These are phyloP conservation scores for Maconellicoccus hirsutus DNA, from an alignment of 1,140 invertebrate species.

Conservation along the genomic window DNA sequence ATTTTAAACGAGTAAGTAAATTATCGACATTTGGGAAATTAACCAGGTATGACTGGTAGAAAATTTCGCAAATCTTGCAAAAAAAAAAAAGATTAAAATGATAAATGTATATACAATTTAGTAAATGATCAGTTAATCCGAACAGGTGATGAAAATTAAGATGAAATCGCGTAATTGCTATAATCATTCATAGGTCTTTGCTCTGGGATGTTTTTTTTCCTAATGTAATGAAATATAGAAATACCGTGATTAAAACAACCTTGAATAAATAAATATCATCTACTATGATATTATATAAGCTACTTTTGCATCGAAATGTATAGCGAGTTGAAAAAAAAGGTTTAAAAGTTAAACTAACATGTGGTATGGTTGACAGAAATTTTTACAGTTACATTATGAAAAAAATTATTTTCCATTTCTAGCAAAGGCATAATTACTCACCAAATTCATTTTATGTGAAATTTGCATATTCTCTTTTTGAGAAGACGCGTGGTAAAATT, in stretches of 20 bases:
- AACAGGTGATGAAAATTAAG: not conserved
- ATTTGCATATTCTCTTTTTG: not conserved
- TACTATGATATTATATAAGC: no score
- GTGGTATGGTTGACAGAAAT: no score
- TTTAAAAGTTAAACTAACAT: no score
- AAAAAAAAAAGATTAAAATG: not conserved
- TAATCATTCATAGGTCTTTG: not conserved
- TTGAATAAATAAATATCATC: not conserved
- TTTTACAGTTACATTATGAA: no score
- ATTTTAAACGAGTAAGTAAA: no score
- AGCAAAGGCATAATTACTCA: not conserved
- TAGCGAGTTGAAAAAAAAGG: no score
- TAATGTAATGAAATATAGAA: not conserved
- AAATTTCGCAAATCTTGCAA: not conserved
- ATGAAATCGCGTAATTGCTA: not conserved
- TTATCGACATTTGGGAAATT: no score
- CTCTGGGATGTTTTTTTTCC: not conserved
- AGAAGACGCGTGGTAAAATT: conserved; percentile 11
- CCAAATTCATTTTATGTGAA: not conserved
- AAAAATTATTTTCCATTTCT: no score
- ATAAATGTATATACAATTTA: not conserved
- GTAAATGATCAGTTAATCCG: not conserved
- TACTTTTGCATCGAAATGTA: no score
- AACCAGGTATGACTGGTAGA: not conserved
- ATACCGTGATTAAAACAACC: not conserved